Percentiles rank a stretch among this genome's conserved stretches.
Conservation (phyloP, 2,888 invertebrate genomes). For the Sisyra nigra region DNA sequence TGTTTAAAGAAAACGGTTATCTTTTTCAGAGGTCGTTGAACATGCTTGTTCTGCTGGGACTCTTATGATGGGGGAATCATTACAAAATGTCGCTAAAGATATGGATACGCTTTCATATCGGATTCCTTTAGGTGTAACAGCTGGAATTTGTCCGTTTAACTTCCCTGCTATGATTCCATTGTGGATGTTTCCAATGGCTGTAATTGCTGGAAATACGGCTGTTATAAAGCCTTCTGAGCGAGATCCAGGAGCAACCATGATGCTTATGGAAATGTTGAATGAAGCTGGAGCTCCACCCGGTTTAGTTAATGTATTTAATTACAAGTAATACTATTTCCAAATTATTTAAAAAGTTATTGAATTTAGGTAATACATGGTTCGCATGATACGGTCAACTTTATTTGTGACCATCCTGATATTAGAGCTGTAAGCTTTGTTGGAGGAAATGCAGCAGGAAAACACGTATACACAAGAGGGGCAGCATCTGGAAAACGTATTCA, state of each 20-base stretch:
- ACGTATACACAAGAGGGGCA: constrained; percentile 87
- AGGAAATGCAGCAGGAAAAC: constrained; percentile 87
- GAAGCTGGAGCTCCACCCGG: constrained; percentile 96
- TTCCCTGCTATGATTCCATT: constrained; percentile 99
- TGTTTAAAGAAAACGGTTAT: background rate
- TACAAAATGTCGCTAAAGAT: constrained; percentile 75
- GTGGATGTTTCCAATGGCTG: constrained; percentile 81
- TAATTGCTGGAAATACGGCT: constrained; percentile 89
- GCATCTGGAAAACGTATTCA: constrained; percentile 83
- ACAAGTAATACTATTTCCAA: background rate
- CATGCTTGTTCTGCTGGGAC: constrained; percentile 89
- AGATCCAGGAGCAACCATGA: constrained; percentile 92
- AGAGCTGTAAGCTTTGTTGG: constrained; percentile 97
- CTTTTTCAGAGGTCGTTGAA: constrained; percentile 86
- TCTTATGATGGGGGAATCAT: constrained; percentile 83
- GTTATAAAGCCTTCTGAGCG: constrained; percentile 94
- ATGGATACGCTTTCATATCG: constrained; percentile 94
- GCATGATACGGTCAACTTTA: constrained; percentile 89
- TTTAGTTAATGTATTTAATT: constrained; percentile 63
- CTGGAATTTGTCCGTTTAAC: constrained; percentile 96
- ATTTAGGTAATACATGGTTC: constrained; percentile 77
- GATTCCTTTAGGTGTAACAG: constrained; percentile 83
- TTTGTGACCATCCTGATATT: constrained; percentile 92
- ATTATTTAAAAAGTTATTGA: constrained; percentile 14
- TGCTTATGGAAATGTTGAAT: constrained; percentile 81